Conservation (phyloP, 2,113 vertebrate species). For the Equus quagga region DNA sequence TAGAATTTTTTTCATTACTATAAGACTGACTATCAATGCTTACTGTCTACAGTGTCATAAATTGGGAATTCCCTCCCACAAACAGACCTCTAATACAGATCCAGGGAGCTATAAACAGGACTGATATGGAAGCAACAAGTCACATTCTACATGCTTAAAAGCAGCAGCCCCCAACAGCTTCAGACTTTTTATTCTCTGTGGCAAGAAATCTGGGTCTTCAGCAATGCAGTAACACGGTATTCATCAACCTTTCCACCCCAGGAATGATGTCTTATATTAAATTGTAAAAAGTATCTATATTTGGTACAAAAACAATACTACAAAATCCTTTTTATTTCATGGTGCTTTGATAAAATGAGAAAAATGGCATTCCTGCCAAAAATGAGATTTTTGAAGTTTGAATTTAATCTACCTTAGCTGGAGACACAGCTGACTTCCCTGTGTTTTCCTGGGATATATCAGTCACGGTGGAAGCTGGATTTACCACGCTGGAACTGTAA, state of each 20-base stretch:
- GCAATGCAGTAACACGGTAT: neutral
- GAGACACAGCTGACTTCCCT: conserved; percentile 72
- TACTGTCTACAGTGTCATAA: conserved; percentile 12
- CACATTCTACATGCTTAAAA: neutral
- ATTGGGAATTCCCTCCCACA: neutral
- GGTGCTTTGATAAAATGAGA: conserved; percentile 44
- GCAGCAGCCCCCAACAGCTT: neutral
- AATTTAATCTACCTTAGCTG: conserved; percentile 84
- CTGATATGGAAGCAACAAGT: neutral
- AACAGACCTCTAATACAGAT: neutral
- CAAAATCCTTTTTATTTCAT: neutral
- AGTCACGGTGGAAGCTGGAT: conserved; percentile 70
- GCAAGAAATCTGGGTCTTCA: conserved; percentile 20
- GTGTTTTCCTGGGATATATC: conserved; percentile 68
- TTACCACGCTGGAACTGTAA: conserved; percentile 79
- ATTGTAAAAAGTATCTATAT: neutral
- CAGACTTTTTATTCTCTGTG: neutral
- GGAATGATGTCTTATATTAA: neutral
- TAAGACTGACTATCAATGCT: conserved; percentile 6
- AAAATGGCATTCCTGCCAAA: conserved; percentile 8
- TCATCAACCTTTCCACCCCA: neutral
- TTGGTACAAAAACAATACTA: neutral
- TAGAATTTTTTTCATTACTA: neutral
- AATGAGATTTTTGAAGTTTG: neutral
- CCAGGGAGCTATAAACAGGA: neutral